These are phyloP conservation scores for Agonopterix alstromeriana DNA, from an alignment of 2,888 invertebrate species.

Conservation along the genomic window DNA sequence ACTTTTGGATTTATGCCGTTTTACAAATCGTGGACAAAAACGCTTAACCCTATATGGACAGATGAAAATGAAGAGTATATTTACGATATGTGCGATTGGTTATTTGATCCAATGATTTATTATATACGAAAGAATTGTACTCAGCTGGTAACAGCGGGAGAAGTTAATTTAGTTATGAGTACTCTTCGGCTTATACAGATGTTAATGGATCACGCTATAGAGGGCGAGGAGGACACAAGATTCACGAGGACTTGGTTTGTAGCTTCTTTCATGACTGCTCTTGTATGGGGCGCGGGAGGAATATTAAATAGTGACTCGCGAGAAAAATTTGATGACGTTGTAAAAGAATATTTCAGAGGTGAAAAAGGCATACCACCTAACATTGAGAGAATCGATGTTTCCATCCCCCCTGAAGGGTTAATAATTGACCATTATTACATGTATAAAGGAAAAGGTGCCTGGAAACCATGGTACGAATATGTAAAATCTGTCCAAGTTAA, in stretches of 20 bases:
- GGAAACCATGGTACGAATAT: slow-evolving; percentile 91
- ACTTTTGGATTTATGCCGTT: slow-evolving; percentile 90
- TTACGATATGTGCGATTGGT: slow-evolving; percentile 82
- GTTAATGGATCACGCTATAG: slow-evolving; percentile 83
- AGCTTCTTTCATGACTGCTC: slow-evolving; percentile 83
- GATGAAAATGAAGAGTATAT: slow-evolving; percentile 78
- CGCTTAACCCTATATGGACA: slow-evolving; percentile 79
- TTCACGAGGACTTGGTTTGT: slow-evolving; percentile 84
- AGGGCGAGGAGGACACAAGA: slow-evolving; percentile 83
- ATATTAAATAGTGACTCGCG: slow-evolving; percentile 85
- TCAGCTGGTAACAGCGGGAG: slow-evolving; percentile 81
- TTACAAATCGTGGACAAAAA: slow-evolving; percentile 87
- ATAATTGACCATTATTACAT: slow-evolving; percentile 90
- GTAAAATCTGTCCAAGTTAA: slow-evolving; percentile 73
- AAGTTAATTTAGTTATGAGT: slow-evolving; percentile 83
- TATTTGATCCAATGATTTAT: slow-evolving; percentile 84
- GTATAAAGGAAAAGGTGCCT: slow-evolving; percentile 88
- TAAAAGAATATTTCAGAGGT: slow-evolving; percentile 70
- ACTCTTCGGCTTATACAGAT: slow-evolving; percentile 87
- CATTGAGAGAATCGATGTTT: slow-evolving; percentile 83
- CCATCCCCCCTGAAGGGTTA: slow-evolving; percentile 85
- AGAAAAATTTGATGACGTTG: slow-evolving; percentile 79
- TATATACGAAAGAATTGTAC: slow-evolving; percentile 84
- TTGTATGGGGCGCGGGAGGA: slow-evolving; percentile 92
- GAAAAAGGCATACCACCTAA: slow-evolving; percentile 52